Conservation (phyloP, 1,140 invertebrate genomes). For the Pseudomyrmex flavicornis region DNA sequence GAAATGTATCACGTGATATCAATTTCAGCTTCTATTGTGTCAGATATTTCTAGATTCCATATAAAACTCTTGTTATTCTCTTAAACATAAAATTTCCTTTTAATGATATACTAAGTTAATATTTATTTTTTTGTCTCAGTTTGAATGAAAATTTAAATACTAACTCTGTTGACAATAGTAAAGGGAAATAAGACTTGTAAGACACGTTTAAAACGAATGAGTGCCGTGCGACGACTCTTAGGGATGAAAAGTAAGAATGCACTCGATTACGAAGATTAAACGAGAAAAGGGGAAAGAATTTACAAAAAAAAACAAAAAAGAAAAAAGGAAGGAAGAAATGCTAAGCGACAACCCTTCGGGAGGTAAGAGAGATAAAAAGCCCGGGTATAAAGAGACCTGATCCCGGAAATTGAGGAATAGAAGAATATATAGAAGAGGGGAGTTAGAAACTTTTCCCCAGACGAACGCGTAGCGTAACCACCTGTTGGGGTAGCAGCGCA, state of each 20-base stretch:
- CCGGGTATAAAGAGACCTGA: constrained; percentile 22
- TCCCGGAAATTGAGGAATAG: not conserved
- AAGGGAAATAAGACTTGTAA: not conserved
- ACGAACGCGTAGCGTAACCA: constrained; percentile 61
- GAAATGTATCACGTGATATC: no score
- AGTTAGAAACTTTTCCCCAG: constrained; percentile 59
- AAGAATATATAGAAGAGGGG: constrained; percentile 11
- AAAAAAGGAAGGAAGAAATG: no score
- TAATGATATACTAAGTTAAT: no score
- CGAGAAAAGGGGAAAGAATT: not conserved
- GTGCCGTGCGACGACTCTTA: constrained; percentile 40
- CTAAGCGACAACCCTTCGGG: not conserved
- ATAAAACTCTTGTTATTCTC: no score
- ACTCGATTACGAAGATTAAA: constrained; percentile 59
- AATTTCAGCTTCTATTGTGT: no score
- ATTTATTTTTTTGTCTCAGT: no score
- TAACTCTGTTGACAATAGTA: not conserved
- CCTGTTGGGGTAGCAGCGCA: constrained; percentile 69
- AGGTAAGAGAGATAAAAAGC: constrained; percentile 66
- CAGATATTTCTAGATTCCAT: no score
- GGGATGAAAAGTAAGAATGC: constrained; percentile 63
- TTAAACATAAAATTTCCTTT: no score
- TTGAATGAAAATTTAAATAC: not conserved
- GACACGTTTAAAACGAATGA: constrained; percentile 1
- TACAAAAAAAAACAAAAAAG: no score